A percentile compares a stretch with the other conserved stretches of the same genome.
Evolutionary conservation across 2,113 vertebrate species (phyloP).

Genomic region (Brachypteracias leptosomus): DNA sequence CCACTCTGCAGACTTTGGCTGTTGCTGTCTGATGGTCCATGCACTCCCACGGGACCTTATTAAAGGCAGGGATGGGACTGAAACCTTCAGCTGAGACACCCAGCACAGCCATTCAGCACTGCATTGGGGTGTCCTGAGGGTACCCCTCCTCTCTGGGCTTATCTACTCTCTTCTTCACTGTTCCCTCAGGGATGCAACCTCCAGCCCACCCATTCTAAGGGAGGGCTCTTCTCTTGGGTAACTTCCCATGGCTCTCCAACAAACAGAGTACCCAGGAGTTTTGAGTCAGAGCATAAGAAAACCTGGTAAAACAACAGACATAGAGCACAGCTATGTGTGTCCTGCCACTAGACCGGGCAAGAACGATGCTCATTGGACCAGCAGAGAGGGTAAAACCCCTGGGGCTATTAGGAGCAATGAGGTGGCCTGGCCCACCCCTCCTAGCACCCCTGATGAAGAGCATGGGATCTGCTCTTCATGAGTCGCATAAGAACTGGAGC

Average conservation of each 20-base stretch:
- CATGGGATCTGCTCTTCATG: neutral
- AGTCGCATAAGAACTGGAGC: neutral
- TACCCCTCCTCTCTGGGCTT: neutral
- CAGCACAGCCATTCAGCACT: fast-evolving
- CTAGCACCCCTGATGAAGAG: neutral
- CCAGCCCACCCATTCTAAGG: neutral
- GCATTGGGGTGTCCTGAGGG: neutral
- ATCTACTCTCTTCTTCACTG: neutral
- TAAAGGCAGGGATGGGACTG: neutral
- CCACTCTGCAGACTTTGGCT: neutral
- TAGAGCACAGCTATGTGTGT: fast-evolving
- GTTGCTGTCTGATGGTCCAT: neutral
- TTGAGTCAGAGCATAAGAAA: neutral
- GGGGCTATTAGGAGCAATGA: neutral
- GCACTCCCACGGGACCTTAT: neutral
- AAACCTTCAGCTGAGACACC: neutral
- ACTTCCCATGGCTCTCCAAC: neutral
- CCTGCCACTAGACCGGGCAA: neutral
- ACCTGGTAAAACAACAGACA: neutral
- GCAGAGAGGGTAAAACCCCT: neutral
- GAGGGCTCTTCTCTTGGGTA: neutral
- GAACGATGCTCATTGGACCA: neutral
- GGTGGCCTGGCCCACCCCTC: neutral
- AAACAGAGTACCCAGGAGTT: neutral
- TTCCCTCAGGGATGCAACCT: neutral